Percentiles rank a stretch among this genome's conserved stretches.
These are phyloP conservation scores for Panthera leo DNA, from an alignment of 2,113 vertebrate genomes.

Conservation along the genomic window DNA sequence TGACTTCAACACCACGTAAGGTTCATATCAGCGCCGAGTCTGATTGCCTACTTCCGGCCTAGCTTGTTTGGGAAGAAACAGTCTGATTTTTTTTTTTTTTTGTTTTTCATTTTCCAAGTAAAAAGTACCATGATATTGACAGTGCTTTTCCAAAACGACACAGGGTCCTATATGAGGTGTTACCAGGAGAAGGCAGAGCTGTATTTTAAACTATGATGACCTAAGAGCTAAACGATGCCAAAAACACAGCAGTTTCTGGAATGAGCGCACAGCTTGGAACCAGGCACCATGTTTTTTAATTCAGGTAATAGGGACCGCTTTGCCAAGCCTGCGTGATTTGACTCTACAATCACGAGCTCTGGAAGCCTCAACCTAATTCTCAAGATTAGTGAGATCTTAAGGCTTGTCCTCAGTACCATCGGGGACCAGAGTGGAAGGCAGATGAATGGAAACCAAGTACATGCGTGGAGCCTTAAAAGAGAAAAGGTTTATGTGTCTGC, in stretches of 20 bases:
- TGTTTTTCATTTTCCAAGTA: conserved; percentile 39
- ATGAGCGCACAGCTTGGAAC: conserved; percentile 31
- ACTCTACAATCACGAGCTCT: not conserved
- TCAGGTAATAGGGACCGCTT: conserved; percentile 63
- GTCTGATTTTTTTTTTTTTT: not conserved
- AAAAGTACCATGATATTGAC: conserved; percentile 35
- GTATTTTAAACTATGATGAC: conserved; percentile 54
- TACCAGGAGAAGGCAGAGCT: conserved; percentile 8
- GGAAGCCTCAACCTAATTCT: conserved; percentile 38
- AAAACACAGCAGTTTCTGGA: conserved; percentile 38
- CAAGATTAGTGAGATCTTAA: conserved; percentile 8
- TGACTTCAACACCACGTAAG: conserved; percentile 8
- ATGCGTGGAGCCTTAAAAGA: not conserved
- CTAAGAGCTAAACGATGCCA: conserved; percentile 48
- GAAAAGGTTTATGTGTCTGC: not conserved
- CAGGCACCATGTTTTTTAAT: conserved; percentile 60
- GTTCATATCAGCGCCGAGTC: not conserved
- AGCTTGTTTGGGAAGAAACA: not conserved
- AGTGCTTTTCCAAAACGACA: conserved; percentile 38
- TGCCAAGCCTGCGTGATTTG: conserved; percentile 15
- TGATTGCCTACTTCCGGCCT: not conserved
- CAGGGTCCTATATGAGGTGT: conserved; percentile 8
- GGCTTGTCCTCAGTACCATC: not conserved
- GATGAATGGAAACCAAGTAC: conserved; percentile 20
- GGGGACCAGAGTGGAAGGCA: not conserved